Conservation (phyloP, 2,113 vertebrate species). For the Eonycteris spelaea region DNA sequence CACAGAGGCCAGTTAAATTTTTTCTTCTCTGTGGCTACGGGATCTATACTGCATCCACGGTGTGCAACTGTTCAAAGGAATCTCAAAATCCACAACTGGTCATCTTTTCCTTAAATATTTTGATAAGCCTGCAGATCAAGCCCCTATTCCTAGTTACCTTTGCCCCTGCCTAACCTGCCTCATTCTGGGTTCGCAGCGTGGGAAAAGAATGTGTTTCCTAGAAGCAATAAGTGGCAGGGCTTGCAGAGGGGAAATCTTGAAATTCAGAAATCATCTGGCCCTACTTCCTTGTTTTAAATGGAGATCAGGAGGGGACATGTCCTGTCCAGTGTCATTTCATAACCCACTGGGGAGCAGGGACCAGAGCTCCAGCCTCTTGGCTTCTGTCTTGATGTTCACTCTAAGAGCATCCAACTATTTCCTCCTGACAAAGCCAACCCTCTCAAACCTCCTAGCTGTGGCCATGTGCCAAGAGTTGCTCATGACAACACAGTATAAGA, state of each 20-base stretch:
- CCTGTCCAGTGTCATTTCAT: background rate
- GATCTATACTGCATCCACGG: background rate
- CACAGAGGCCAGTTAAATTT: background rate
- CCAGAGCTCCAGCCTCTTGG: constrained; percentile 52
- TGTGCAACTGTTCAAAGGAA: background rate
- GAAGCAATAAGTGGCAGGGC: background rate
- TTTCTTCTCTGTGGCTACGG: constrained; percentile 9
- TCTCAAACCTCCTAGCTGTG: background rate
- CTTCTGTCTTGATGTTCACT: constrained; percentile 61
- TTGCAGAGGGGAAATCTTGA: background rate
- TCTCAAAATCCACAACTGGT: background rate
- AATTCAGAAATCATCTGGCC: background rate
- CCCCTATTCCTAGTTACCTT: background rate
- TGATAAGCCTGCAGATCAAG: background rate
- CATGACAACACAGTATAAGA: background rate
- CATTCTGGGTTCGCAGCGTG: background rate
- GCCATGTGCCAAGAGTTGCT: constrained; percentile 30
- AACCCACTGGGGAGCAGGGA: background rate
- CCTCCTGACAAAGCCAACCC: constrained; percentile 61
- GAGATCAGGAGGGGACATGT: background rate
- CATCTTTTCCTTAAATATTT: background rate
- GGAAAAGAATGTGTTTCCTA: background rate
- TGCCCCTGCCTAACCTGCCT: background rate
- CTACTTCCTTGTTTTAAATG: background rate
- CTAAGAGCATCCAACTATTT: constrained; percentile 66